These are phyloP conservation scores for Coracias cyanogaster DNA, from an alignment of 2,797 vertebrate genomes.

Conservation along the genomic window DNA sequence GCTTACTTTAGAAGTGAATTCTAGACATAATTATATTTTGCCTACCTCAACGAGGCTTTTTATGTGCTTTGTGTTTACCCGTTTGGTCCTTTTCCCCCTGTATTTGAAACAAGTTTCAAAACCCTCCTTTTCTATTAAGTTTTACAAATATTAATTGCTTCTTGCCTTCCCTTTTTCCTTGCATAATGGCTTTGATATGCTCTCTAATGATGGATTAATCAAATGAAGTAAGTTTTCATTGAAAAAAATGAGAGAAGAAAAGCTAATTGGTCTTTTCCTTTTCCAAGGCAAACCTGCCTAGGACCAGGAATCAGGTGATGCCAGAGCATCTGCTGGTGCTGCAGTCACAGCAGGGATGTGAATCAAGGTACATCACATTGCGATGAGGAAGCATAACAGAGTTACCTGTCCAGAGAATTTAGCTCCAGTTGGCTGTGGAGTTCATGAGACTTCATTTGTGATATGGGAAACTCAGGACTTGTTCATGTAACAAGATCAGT, in stretches of 20 bases:
- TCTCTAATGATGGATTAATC: neutral
- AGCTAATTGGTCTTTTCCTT: neutral
- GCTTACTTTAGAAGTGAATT: neutral
- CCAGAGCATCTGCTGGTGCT: neutral
- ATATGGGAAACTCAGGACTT: neutral
- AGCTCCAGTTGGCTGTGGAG: neutral
- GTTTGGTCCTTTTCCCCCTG: neutral
- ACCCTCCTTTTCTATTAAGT: neutral
- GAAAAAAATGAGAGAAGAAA: neutral
- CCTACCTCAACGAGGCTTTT: neutral
- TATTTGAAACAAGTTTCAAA: neutral
- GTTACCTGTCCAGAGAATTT: neutral
- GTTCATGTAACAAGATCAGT: neutral
- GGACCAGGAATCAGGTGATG: neutral
- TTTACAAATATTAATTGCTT: neutral
- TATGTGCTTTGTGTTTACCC: neutral
- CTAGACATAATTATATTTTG: neutral
- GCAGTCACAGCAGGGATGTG: neutral
- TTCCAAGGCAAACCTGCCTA: neutral
- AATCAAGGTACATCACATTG: neutral
- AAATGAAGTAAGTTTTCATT: neutral
- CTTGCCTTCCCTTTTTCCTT: neutral
- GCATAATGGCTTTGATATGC: neutral
- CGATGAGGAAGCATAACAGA: neutral
- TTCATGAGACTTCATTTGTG: neutral